Evolutionary conservation across 2,797 vertebrate genomes (phyloP).

Genomic region (Enteromius fasciolatus): DNA sequence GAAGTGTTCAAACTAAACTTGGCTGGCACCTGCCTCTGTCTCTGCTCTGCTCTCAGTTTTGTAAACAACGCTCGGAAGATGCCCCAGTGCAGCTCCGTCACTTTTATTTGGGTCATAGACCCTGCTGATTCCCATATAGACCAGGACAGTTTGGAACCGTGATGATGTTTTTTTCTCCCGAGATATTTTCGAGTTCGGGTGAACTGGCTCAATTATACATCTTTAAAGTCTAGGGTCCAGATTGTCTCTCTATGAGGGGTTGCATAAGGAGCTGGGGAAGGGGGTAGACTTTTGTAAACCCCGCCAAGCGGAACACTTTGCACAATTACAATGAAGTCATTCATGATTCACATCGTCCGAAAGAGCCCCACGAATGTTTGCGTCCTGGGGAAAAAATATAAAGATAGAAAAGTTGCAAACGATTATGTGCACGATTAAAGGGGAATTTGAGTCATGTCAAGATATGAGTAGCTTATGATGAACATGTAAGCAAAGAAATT

Average conservation of each 20-base stretch:
- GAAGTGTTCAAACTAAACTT: conserved; percentile 48
- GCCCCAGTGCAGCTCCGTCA: conserved; percentile 36
- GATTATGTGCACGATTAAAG: not conserved
- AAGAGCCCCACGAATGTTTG: conserved; percentile 12
- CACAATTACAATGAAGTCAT: conserved; percentile 54
- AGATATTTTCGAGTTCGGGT: not conserved
- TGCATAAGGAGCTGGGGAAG: conserved; percentile 31
- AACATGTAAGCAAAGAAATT: not conserved
- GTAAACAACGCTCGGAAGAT: conserved; percentile 41
- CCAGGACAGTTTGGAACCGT: not conserved
- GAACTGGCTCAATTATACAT: not conserved
- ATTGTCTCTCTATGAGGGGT: conserved; percentile 8
- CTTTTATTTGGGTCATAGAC: conserved; percentile 45
- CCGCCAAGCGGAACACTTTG: conserved; percentile 49
- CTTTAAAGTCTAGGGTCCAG: not conserved
- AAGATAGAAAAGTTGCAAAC: conserved; percentile 11
- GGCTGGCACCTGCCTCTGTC: conserved; percentile 12
- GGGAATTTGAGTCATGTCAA: not conserved
- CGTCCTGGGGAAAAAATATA: not conserved
- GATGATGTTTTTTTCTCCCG: not conserved
- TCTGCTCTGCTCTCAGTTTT: conserved; percentile 21
- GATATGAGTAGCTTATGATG: not conserved
- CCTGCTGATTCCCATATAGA: not conserved
- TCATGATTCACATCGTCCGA: conserved; percentile 33
- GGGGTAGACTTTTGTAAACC: conserved; percentile 48